Evolutionary conservation across 2,888 invertebrate species (phyloP), one percentile per base, ranked within the genome.

Genomic region (Esperia sulphurella): DNA sequence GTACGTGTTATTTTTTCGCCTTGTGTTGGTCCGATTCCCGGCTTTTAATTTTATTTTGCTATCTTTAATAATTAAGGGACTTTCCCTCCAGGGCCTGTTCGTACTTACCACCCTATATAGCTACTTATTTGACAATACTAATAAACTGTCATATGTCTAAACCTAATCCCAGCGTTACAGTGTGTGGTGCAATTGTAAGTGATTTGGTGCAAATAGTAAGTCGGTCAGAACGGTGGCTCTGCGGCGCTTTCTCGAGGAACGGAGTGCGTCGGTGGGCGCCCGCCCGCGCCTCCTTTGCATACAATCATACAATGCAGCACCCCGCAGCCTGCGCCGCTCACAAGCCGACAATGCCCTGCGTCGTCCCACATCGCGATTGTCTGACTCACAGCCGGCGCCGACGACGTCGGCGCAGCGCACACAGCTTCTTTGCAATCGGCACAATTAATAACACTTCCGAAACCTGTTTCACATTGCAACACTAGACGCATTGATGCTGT

Each of bases 201-300:
- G 38, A 5, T 38, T 28, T 38, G 8, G 5, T 49, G 50, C 33
- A 33, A 10, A 39, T 7, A 3, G 50, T 55, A 52, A 49, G 55
- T 53, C 51, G 53, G 53, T 45, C 51, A 48, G 45, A 44, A 42
- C 41, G 41, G 37, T 45, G 46, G 46, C 37, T 28, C 35, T 14
- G 43, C 50, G 57, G 53, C 61, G 74, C 79, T 82, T 82, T 82
- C 80, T 74, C 70, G 72, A 73, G 68, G 71, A n/a, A 68, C 61
- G 61, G 60, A 64, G 54, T 55, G 66, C 63, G 68, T 70, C 71
- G 72, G 68, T 68, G 82, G 71, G 78, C 77, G 80, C 68, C 75
- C 79, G 82, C 81, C 80, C 75, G 74, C 76, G 75, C 79, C 86
- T 86, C 67, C 81, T 89, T 89, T 83, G 74, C 87, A 88, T 87